Evolutionary conservation across 2,797 vertebrate species (phyloP).

Genomic region (Austrolebias charrua): DNA sequence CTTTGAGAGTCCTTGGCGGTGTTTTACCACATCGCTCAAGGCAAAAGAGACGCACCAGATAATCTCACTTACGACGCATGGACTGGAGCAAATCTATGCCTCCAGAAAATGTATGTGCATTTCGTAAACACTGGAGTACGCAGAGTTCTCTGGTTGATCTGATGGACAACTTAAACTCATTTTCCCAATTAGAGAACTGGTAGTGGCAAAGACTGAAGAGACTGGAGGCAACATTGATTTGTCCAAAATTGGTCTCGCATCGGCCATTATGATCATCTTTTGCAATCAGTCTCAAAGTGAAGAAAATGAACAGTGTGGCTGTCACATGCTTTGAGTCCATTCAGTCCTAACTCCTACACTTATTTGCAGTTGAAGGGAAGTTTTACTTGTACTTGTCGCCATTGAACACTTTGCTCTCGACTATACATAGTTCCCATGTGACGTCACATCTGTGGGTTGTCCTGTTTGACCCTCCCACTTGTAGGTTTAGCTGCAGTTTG

Average conservation of each 20-base stretch:
- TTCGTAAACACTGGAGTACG: constrained; percentile 37
- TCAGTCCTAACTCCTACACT: background rate
- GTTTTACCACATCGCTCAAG: constrained; percentile 50
- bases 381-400: background rate
- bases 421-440: no score
- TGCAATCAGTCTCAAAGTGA: constrained; percentile 3
- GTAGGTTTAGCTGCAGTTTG: no score
- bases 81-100: constrained; percentile 21
- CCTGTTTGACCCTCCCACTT: no score
- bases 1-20: constrained; percentile 45
- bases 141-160: constrained; percentile 37
- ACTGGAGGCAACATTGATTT: constrained; percentile 7
- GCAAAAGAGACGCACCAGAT: constrained; percentile 54
- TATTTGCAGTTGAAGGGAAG: background rate
- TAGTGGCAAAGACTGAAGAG: background rate
- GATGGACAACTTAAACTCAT: constrained; percentile 18
- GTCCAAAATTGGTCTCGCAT: constrained; percentile 14
- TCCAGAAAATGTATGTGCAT: constrained; percentile 53
- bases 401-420: background rate
- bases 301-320: constrained; percentile 1
- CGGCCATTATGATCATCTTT: constrained; percentile 4
- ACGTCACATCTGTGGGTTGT: no score
- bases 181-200: constrained; percentile 16
- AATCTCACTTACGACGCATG: constrained; percentile 43
- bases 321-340: background rate